Evolutionary conservation across 1,140 invertebrate genomes (phyloP).

Genomic region (Drosophila ercepeae): DNA sequence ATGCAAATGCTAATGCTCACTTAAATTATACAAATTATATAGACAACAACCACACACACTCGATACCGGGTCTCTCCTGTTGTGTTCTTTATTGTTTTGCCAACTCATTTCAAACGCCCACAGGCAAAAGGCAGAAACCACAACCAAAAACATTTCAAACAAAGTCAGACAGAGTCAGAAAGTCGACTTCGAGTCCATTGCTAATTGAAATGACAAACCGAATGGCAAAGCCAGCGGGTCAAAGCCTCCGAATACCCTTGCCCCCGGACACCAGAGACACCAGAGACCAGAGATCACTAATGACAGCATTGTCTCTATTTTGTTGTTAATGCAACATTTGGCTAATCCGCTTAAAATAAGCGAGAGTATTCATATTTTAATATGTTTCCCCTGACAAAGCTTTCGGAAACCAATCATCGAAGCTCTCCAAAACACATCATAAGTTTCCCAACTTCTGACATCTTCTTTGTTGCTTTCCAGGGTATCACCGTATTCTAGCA

Average conservation of each 20-base stretch:
- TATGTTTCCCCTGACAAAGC: no score
- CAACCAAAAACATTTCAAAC: conserved; percentile 2
- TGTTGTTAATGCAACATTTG: no score
- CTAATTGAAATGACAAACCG: conserved; percentile 55
- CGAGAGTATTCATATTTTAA: no score
- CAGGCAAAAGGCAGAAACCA: neutral
- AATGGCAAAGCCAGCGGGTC: conserved; percentile 11
- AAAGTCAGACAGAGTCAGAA: conserved; percentile 3
- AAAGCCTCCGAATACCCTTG: neutral
- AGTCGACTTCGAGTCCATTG: conserved; percentile 8
- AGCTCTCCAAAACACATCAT: no score
- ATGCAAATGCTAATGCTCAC: conserved; percentile 59
- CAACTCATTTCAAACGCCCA: conserved; percentile 35
- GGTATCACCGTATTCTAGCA: no score
- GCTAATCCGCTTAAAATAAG: no score
- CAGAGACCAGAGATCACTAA: neutral
- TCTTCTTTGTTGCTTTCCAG: no score
- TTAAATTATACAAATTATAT: conserved; percentile 64
- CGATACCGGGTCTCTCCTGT: neutral
- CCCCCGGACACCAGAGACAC: neutral
- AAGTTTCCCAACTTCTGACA: no score
- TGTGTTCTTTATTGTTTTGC: conserved; percentile 46
- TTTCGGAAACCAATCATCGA: no score
- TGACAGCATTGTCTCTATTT: neutral
- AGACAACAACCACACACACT: conserved; percentile 8